Percentiles rank a stretch among this genome's conserved stretches.
Conservation (phyloP, 1,140 invertebrate genomes). For the Polypedilum pembai region DNA sequence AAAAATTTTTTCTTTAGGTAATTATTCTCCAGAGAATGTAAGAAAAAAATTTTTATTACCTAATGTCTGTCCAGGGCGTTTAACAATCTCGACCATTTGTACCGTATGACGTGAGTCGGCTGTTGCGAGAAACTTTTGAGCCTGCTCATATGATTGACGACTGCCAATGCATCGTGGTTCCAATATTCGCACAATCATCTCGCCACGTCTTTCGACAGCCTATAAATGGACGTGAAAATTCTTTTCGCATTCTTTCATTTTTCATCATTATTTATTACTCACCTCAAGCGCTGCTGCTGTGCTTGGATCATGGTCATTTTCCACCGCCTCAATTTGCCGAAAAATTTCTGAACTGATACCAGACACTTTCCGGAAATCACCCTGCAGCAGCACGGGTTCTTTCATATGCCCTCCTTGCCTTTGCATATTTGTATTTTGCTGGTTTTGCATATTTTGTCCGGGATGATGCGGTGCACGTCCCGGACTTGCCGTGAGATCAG, state of each 20-base stretch:
- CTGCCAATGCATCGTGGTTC: conserved; percentile 74
- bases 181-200: conserved; percentile 88
- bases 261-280: conserved; percentile 31
- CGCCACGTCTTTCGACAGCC: conserved; percentile 81
- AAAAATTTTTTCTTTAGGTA: neutral
- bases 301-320: conserved; percentile 88
- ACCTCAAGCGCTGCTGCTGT: conserved; percentile 81
- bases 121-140: conserved; percentile 69
- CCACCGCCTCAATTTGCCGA: conserved; percentile 90
- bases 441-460: conserved; percentile 46
- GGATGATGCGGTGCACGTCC: conserved; percentile 61
- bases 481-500: conserved; percentile 80
- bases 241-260: too few relatives aligned
- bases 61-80: conserved; percentile 95
- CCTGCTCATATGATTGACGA: conserved; percentile 69
- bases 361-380: conserved; percentile 82
- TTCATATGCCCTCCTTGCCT: conserved; percentile 51
- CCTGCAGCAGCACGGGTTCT: conserved; percentile 84
- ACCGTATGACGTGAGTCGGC: conserved; percentile 44
- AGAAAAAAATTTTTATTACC: conserved; percentile 39
- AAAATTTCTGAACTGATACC: conserved; percentile 93
- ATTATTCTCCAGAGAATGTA: neutral
- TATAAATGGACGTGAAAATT: conserved; percentile 37
- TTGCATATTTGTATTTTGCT: conserved; percentile 34
- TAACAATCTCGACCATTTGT: conserved; percentile 96